Base-by-base conservation (phyloP, 2,888 invertebrate genomes). In the Boloria euphrosyne region DNA sequence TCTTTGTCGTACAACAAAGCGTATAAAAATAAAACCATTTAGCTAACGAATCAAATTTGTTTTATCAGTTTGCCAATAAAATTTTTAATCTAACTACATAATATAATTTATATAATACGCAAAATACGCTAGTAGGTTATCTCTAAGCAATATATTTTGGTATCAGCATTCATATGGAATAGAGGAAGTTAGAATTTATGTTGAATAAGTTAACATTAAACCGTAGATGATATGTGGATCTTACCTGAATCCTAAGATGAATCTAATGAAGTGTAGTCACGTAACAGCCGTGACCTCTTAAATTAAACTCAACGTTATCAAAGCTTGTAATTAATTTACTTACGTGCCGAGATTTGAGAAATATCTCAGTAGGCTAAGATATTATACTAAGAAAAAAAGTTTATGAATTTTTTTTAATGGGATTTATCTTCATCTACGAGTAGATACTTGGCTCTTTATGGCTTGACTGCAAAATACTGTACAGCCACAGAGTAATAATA, bases 261-360 rank as follows among this genome's bases (percentile, higher is more conserved):
- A 55, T 60, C 47, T 65, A 65, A 73, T 71, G 69, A 65, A 68
- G 70, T 69, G 65, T 57, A 70, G 70, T 73, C 73, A 73, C 73
- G 73, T 73, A 72, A 46, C 43, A 59, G 64, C 65, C 67, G 67
- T 70, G 73, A 72, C 80, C 82, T 79, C 79, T 77, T 86, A 83
- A 86, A 87, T 87, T 83, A 85, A 76, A 81, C 75, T 80, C 76
- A 80, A 76, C 80, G 81, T 81, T 86, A 86, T 87, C 86, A 78
- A 77, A 77, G 77, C 75, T 72, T 76, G 76, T 85, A 85, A 84
- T 86, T 86, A 82, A 86, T 86, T 82, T 76, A 78, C 81, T 83
- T 80, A 82, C 80, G 82, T 84, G 81, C 76, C 69, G 75, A 67
- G 83, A 70, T 74, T 82, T 76, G 79, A 75, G 77, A 75, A 75